Evolutionary conservation across 2,888 invertebrate species (phyloP), one percentile per base, ranked within the genome.

Genomic region (Tachina grossa): DNA sequence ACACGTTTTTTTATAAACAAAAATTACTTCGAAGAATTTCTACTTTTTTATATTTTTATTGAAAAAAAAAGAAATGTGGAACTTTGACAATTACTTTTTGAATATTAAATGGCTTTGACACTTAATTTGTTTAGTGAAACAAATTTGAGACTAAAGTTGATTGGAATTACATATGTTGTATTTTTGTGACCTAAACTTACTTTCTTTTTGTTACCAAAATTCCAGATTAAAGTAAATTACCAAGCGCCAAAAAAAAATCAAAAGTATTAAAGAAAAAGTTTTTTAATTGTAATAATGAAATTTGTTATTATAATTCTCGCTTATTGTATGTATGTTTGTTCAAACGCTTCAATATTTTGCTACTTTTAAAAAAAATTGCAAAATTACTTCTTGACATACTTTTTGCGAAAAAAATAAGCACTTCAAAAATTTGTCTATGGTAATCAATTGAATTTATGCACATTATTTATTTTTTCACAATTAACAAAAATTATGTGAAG

Each of bases 361-460:
- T 45, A 16, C 39, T 66, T 47, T 11, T 2, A 59, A 43, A 11
- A 14, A 53, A 19, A 43, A 71, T 69, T 79, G 76, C 65, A 74
- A 81, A 84, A 84, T 81, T 61, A 63, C 66, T 84, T 81, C 77
- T 76, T 84, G 84, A 84, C 84, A 81, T 49, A 81, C 61, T 19
- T 63, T 16, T 31, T 41, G 6, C 6, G 6, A 31, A 31, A 31
- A 31, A 31, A 6, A 31, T 53, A 51, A 77, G 57, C 47, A 68
- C 59, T 53, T 53, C 45, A 45, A 45, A 68, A 69, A 76, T 19
- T 41, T 51, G 49, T 78, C 59, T 57, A 51, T 6, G 1, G 55
- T n/a, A 55, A 51, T 72, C 39, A 57, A 66, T 39, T 43, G 22
- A 53, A 51, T 47, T 72, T 31, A 71, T 10, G 16, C 16, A 61